Percentiles rank a stretch among this genome's conserved stretches.
These are phyloP conservation scores for Alligator mississippiensis DNA, from an alignment of 2,113 vertebrate species.

Conservation along the genomic window DNA sequence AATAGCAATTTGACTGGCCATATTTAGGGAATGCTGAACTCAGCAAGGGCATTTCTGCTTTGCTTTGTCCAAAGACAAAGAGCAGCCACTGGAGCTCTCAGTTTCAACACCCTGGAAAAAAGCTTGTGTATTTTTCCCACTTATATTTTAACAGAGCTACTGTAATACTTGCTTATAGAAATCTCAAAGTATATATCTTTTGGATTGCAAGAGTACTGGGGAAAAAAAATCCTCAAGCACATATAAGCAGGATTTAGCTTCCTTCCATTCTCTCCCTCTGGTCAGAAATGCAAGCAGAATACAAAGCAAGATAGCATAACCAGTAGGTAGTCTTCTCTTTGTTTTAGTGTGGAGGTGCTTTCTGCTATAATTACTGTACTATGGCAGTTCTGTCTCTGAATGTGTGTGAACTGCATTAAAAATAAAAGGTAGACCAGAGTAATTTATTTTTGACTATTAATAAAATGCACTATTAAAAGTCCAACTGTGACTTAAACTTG, in stretches of 20 bases:
- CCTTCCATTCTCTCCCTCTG: too few species aligned
- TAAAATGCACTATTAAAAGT: neutral
- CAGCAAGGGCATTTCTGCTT: neutral
- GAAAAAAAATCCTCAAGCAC: neutral
- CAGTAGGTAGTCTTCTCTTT: neutral
- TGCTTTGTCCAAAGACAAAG: neutral
- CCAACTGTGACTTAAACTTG: neutral
- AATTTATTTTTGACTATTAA: slow-evolving; percentile 24
- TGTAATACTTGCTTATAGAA: neutral
- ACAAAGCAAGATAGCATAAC: neutral
- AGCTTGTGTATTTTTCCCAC: accelerated
- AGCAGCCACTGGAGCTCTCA: neutral
- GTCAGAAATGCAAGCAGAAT: too few species aligned
- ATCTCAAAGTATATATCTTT: neutral
- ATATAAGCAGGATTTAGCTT: neutral
- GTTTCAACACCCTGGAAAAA: neutral
- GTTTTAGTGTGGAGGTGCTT: neutral
- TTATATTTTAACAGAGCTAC: neutral
- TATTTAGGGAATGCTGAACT: neutral
- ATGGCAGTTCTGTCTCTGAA: neutral
- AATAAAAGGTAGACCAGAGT: neutral
- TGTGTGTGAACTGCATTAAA: neutral
- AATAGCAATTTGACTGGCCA: neutral
- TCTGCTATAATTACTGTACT: neutral
- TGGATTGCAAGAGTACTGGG: neutral